Evolutionary conservation across 2,888 invertebrate genomes (phyloP).

Genomic region (Ochlodes sylvanus): DNA sequence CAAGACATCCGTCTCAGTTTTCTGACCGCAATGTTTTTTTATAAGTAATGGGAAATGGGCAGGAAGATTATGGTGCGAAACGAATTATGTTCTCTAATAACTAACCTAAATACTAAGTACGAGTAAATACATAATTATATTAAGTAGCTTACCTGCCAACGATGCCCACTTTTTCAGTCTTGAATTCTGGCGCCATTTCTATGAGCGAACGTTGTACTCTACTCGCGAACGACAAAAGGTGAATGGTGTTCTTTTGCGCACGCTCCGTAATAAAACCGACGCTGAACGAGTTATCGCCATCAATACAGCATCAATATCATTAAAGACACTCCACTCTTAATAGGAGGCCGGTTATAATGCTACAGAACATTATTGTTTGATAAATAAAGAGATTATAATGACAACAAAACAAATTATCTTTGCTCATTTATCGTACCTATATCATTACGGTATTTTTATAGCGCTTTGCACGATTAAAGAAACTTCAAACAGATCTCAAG

Average conservation of each 20-base stretch:
- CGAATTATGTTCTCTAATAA: no score
- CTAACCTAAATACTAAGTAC: no score
- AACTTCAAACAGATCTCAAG: no score
- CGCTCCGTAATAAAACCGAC: conserved; percentile 34
- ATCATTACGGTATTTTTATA: no score
- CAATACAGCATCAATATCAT: conserved; percentile 41
- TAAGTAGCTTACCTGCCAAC: conserved; percentile 87
- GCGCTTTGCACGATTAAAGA: no score
- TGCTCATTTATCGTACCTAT: background rate
- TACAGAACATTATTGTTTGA: background rate
- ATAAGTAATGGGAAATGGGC: no score
- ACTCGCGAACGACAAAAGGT: conserved; percentile 23
- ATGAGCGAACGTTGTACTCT: conserved; percentile 10
- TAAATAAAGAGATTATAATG: background rate
- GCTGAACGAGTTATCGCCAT: conserved; percentile 42
- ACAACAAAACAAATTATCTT: background rate
- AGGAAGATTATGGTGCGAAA: no score
- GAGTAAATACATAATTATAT: background rate
- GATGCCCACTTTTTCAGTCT: conserved; percentile 89
- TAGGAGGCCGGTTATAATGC: conserved; percentile 1
- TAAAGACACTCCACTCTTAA: conserved; percentile 18
- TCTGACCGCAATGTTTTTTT: no score
- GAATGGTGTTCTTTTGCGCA: conserved; percentile 29
- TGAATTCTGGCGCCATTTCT: conserved; percentile 59
- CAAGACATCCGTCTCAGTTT: no score